Base-by-base conservation (phyloP, 2,797 vertebrate genomes). In the Morus bassanus region DNA sequence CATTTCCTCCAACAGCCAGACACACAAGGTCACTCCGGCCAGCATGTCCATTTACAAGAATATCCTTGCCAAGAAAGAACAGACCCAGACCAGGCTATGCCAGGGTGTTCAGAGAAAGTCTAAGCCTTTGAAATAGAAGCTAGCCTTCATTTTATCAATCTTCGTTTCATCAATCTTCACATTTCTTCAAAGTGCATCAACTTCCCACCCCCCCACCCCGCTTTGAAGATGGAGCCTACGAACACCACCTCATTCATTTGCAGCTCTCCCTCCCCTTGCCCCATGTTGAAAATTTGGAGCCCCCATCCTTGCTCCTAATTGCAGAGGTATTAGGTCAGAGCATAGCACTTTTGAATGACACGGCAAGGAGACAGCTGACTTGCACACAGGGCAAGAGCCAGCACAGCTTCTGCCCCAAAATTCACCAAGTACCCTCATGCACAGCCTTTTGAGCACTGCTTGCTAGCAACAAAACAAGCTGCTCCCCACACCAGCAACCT, bases 1-100 rank as follows among this genome's bases (percentile, higher is more conserved):
- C 53, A 85, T 96, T 95, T 93, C 72, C 86, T 87, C 75, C 24
- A 6, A 75, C 57, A 91, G 80, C 63, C 84, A 87, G 72, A 93
- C 61, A 3, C 78, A 80, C 68, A 89, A 95, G 93, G 94, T 96
- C 90, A 95, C 83, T 83, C 79, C 68, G 80, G 93, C 51, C 88
- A 95, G 81, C 56, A 79, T 87, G 85, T 95, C 63, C 86, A 89
- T 15, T 37, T 77, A 79, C 46, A 93, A 91, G 72, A 67, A 61
- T 24, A 93, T 67, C 37, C 37, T 85, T 93, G 75, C 68, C 89
- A 96, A 96, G 81, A 94, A 92, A 33, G 22, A 87, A 74, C 15
- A 57, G 50, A 69, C 39, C 23, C 41, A 39, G 48, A 56, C 48
- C 57, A 85, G 45, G 67, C 60, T 50, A 48, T 59, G 24, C 86